Conservation (phyloP, 2,797 vertebrate species). For the Hippopotamyrus pictus region DNA sequence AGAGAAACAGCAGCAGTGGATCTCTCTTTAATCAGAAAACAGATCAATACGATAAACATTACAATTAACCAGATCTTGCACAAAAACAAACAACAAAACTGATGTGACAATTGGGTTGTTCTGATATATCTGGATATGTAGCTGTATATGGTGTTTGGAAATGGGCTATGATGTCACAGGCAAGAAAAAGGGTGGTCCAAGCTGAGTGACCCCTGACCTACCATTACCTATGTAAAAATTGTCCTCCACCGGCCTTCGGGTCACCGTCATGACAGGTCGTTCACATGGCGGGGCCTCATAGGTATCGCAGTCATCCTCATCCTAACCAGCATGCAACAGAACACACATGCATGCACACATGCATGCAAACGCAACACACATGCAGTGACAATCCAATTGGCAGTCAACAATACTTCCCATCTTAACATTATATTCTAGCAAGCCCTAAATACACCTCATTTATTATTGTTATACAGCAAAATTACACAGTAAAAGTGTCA, state of each 20-base stretch:
- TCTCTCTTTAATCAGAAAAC: constrained; percentile 40
- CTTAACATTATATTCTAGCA: background rate
- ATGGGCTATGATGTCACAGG: background rate
- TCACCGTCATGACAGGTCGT: constrained; percentile 46
- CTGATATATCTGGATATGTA: background rate
- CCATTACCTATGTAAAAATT: constrained; percentile 61
- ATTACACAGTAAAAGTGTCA: background rate
- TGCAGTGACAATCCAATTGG: background rate
- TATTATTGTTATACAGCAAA: background rate
- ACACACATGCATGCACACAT: background rate
- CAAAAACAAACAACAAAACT: background rate
- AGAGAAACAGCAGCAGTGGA: constrained; percentile 35
- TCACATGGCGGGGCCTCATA: constrained; percentile 67
- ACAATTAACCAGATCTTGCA: background rate
- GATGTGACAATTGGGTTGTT: background rate
- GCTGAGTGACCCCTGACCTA: background rate
- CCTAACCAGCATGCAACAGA: constrained; percentile 26
- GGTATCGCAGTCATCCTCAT: constrained; percentile 57
- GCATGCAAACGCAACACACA: background rate
- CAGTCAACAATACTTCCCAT: background rate
- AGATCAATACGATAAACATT: background rate
- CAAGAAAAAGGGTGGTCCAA: background rate
- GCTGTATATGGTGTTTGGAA: background rate
- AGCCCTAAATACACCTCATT: background rate
- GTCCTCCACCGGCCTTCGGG: constrained; percentile 47